Evolutionary conservation across 1,140 invertebrate species (phyloP).

Genomic region (Eriosoma lanigerum): DNA sequence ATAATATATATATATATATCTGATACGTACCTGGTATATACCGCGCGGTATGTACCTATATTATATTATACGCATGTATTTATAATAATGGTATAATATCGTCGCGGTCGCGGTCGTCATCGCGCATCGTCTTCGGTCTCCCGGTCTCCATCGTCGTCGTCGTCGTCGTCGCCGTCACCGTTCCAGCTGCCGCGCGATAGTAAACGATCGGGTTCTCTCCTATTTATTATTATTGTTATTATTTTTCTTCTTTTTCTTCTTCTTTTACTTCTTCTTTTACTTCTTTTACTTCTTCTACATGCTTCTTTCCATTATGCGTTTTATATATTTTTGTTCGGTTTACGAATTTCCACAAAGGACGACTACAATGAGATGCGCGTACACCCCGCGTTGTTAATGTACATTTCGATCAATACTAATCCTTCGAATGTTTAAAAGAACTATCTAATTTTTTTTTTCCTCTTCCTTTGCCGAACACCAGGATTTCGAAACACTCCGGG

Average conservation of each 20-base stretch:
- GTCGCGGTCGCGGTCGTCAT: not conserved
- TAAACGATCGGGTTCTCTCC: slow-evolving; percentile 24
- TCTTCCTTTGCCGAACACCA: too few species aligned
- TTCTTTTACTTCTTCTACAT: too few species aligned
- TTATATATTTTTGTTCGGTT: not conserved
- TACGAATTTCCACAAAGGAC: slow-evolving; percentile 17
- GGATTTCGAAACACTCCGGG: too few species aligned
- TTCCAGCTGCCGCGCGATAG: not conserved
- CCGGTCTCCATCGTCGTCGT: not conserved
- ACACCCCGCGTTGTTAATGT: not conserved
- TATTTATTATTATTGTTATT: not conserved
- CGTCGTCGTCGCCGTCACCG: slow-evolving; percentile 55
- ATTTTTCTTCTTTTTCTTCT: too few species aligned
- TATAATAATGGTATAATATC: slow-evolving; percentile 17
- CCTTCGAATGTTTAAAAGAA: slow-evolving; percentile 34
- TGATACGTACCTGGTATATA: too few species aligned
- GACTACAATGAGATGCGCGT: not conserved
- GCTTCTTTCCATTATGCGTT: too few species aligned
- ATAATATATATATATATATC: not conserved
- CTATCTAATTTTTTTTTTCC: slow-evolving; percentile 18
- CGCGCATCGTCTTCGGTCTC: not conserved
- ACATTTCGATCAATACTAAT: slow-evolving; percentile 44
- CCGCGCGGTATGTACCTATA: too few species aligned
- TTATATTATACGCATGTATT: not conserved
- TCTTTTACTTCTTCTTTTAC: too few species aligned